Evolutionary conservation across 1,140 invertebrate genomes (phyloP), one percentile per base, ranked within the genome.

Genomic region (Helicoverpa armigera): DNA sequence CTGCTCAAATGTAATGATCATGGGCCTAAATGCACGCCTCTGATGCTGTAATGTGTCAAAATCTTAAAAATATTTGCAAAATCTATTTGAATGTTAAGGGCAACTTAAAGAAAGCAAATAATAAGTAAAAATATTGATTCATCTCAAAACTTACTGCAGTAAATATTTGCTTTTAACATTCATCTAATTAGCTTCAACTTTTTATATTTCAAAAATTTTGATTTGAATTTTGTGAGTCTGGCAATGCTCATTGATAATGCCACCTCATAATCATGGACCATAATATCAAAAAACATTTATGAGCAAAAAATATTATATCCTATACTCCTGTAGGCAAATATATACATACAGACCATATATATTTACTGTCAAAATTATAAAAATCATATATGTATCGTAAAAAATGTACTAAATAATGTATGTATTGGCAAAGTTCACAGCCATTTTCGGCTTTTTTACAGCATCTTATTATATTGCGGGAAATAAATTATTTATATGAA

Each of bases 161-260:
- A n/a, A n/a, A n/a, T n/a, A n/a, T n/a, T 63, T 63, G 56, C 48
- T 11, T 48, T 53, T 79, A 54, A 77, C 16, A 76, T 10, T 18
- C 16, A 54, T n/a, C 48, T 70, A 58, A 54, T 4, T 0, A 69
- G 53, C 76, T 79, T 69, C 76, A 79, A 79, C 65, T 79, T 56
- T 79, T 79, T 79, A 79, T 54, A 69, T 56, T 5, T 31, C 0
- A 18, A 16, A 56, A 31, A 53, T 16, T 48, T 79, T 79, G 63
- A 70, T 23, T 69, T 79, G 63, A 53, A 73, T 82, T 63, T 69
- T 81, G 58, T 67, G 77, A 83, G 80, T 87, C 89, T 92, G 92
- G 92, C 92, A 93, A 92, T 92, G 82, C 90, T 92, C 92, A 93
- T 92, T 87, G 83, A 83, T 74, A 50, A 81, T 88, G 89, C 87